Evolutionary conservation across 2,888 invertebrate genomes (phyloP).

Genomic region (Helicoverpa assulta): DNA sequence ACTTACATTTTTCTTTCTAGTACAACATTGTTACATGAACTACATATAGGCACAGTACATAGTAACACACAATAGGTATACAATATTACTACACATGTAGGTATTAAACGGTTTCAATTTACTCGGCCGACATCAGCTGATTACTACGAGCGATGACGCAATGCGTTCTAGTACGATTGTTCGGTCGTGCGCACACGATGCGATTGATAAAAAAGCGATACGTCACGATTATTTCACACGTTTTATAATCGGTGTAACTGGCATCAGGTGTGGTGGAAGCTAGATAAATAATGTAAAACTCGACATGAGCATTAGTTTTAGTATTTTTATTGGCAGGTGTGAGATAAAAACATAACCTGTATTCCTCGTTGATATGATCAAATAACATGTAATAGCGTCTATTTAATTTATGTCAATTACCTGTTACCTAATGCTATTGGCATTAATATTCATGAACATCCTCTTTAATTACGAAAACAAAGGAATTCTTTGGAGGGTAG

Average conservation of each 20-base stretch:
- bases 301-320: conserved; percentile 10
- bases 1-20: conserved; percentile 51
- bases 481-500: conserved; percentile 17
- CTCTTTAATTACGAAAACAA: conserved; percentile 3
- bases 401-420: conserved; percentile 30
- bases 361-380: neutral
- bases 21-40: conserved; percentile 57
- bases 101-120: conserved; percentile 65
- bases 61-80: conserved; percentile 48
- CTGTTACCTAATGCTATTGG: conserved; percentile 25
- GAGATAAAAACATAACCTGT: conserved; percentile 9
- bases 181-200: conserved; percentile 48
- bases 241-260: conserved; percentile 16
- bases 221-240: conserved; percentile 45
- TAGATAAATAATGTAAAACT: conserved; percentile 2
- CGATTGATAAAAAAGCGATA: conserved; percentile 53
- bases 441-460: conserved; percentile 1
- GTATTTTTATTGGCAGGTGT: conserved; percentile 18
- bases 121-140: conserved; percentile 65
- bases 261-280: conserved; percentile 4
- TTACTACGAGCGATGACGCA: conserved; percentile 66
- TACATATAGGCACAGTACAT: conserved; percentile 29
- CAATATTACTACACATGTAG: conserved; percentile 57
- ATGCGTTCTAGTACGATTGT: conserved; percentile 63
- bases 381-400: conserved; percentile 5